Percentiles rank a stretch among this genome's conserved stretches.
Evolutionary conservation across 2,888 invertebrate genomes (phyloP).

Genomic region (Drosophila infuscata): DNA sequence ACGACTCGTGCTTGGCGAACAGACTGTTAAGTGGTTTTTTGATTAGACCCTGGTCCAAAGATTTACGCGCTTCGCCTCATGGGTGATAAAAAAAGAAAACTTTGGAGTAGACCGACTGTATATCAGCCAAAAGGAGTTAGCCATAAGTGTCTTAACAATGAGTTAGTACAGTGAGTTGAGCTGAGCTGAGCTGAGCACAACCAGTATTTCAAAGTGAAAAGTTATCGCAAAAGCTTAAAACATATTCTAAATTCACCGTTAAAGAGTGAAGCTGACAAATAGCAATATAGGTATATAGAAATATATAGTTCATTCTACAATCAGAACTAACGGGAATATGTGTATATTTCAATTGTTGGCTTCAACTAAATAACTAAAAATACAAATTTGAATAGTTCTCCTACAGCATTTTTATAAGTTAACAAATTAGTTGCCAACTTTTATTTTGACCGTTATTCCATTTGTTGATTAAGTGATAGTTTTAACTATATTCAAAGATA

Average conservation of each 20-base stretch:
- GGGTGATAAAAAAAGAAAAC: slow-evolving; percentile 42
- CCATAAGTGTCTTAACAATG: slow-evolving; percentile 43
- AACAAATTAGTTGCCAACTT: neutral
- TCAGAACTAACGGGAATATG: neutral
- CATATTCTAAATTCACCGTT: neutral
- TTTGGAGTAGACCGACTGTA: slow-evolving; percentile 9
- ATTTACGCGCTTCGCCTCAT: slow-evolving; percentile 58
- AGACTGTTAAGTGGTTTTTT: slow-evolving; percentile 77
- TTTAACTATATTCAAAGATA: neutral
- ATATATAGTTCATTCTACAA: neutral
- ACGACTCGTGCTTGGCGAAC: slow-evolving; percentile 26
- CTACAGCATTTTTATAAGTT: too few species aligned
- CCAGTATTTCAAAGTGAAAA: slow-evolving; percentile 25
- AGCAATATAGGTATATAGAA: neutral
- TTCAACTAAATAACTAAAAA: too few species aligned
- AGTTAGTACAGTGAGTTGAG: slow-evolving; percentile 18
- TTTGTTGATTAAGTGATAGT: neutral
- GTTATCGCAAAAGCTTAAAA: slow-evolving; percentile 25
- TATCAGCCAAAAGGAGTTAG: slow-evolving; percentile 44
- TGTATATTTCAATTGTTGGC: too few species aligned
- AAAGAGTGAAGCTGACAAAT: neutral
- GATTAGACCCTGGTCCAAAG: slow-evolving; percentile 67
- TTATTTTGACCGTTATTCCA: neutral
- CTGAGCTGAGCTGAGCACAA: neutral
- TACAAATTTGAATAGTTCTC: too few species aligned